Conservation (phyloP, 2,888 invertebrate genomes). For the Eumacrocentrus americanus region DNA sequence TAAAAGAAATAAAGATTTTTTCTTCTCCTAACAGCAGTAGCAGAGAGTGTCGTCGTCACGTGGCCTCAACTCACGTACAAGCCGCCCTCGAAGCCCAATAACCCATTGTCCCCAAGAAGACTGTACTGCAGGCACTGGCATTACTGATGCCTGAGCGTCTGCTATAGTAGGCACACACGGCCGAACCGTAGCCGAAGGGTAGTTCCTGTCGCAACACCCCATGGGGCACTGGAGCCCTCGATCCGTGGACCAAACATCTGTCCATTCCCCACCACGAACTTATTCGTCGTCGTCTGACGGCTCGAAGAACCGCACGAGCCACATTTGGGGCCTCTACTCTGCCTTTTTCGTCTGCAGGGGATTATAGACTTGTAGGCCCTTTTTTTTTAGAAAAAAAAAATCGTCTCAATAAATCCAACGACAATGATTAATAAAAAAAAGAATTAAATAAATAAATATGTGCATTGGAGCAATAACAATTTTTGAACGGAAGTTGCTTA, state of each 20-base stretch:
- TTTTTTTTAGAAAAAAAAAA: no score
- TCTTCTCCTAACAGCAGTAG: no score
- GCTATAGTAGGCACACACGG: not conserved
- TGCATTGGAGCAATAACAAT: not conserved
- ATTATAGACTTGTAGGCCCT: no score
- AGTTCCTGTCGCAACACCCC: conserved; percentile 56
- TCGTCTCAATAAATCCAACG: no score
- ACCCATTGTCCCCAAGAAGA: not conserved
- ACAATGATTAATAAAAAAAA: conserved; percentile 9
- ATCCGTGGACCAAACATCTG: conserved; percentile 60
- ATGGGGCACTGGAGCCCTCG: conserved; percentile 51
- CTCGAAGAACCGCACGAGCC: no score
- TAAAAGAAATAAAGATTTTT: not conserved
- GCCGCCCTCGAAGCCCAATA: not conserved
- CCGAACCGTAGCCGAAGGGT: conserved; percentile 43
- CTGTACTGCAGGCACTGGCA: not conserved
- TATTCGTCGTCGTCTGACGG: conserved; percentile 1
- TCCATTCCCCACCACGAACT: conserved; percentile 42
- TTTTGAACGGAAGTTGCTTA: not conserved
- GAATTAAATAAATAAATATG: not conserved
- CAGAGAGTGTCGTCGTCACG: conserved; percentile 2
- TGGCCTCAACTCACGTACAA: not conserved
- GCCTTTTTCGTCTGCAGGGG: no score
- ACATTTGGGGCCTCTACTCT: conserved; percentile 9
- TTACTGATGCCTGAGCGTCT: not conserved